These are phyloP conservation scores for Electrophaes corylata DNA, from an alignment of 2,888 invertebrate species.

Conservation along the genomic window DNA sequence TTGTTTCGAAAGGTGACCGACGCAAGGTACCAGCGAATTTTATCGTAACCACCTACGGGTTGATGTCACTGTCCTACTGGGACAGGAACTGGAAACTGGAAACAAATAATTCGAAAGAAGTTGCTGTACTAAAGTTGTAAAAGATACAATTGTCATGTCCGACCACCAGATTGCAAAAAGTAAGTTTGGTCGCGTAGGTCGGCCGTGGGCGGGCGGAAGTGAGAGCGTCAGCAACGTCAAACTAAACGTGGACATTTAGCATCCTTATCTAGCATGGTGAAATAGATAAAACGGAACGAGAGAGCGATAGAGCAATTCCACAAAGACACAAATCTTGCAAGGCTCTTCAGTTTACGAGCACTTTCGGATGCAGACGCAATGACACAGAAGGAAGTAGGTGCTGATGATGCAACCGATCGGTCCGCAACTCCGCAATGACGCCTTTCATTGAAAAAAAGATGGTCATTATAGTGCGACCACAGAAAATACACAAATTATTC, in stretches of 20 bases:
- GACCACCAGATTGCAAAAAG: conserved; percentile 70
- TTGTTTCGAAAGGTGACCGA: conserved; percentile 67
- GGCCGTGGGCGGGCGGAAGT: conserved; percentile 83
- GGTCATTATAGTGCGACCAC: conserved; percentile 58
- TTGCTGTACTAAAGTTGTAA: conserved; percentile 47
- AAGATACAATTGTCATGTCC: conserved; percentile 60
- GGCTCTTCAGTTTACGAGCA: conserved; percentile 77
- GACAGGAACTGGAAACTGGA: conserved; percentile 40
- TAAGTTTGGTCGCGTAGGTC: conserved; percentile 75
- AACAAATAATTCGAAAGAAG: conserved; percentile 4
- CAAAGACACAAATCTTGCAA: conserved; percentile 74
- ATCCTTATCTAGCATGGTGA: conserved; percentile 70
- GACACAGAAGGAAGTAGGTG: conserved; percentile 16
- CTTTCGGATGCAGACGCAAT: conserved; percentile 65
- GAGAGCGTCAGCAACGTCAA: conserved; percentile 55
- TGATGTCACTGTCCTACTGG: conserved; percentile 68
- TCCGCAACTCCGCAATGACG: conserved; percentile 60
- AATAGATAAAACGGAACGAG: conserved; percentile 53
- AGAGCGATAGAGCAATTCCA: conserved; percentile 63
- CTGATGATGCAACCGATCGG: conserved; percentile 67
- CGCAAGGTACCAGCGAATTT: conserved; percentile 60
- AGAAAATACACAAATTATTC: conserved; percentile 50
- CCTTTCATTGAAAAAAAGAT: conserved; percentile 66
- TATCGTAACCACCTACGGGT: conserved; percentile 75
- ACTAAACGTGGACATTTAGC: conserved; percentile 57